phyloP scores from a whole-genome alignment of 2,888 invertebrate genomes.

The Phytoseiulus persimilis region DNA sequence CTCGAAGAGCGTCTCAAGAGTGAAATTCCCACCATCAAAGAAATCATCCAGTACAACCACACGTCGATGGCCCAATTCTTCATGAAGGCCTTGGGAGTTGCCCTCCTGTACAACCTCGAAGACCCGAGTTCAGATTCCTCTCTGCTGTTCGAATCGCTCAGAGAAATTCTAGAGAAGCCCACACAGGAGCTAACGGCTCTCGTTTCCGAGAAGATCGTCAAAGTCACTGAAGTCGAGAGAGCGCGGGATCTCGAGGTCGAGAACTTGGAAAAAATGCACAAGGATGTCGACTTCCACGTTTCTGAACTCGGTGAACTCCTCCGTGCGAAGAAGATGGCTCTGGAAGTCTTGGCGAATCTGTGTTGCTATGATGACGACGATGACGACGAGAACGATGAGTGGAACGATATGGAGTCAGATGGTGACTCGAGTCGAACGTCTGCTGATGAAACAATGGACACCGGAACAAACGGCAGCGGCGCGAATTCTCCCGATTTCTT shows the following conservation, averaged over 20 bases:
- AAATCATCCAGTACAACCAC: background rate
- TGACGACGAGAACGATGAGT: background rate
- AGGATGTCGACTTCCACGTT: background rate
- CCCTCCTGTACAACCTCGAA: slow-evolving; percentile 6
- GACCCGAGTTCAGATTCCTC: background rate
- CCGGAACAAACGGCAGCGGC: background rate
- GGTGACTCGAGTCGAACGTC: background rate
- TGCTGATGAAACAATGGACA: background rate
- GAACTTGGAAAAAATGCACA: background rate
- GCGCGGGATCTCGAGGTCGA: slow-evolving; percentile 12
- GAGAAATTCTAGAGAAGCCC: background rate
- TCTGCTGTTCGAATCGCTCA: background rate
- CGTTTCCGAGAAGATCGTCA: background rate
- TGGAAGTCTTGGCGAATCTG: background rate
- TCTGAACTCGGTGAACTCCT: slow-evolving; percentile 7
- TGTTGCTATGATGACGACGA: slow-evolving; percentile 9
- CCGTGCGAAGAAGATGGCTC: slow-evolving; percentile 29
- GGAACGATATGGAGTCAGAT: background rate
- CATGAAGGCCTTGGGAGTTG: background rate
- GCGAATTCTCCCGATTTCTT: background rate
- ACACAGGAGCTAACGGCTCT: background rate
- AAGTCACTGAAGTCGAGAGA: background rate
- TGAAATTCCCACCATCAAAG: slow-evolving; percentile 1
- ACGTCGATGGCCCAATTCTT: background rate
- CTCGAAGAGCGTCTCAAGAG: background rate